phyloP scores from a whole-genome alignment of 37 sponge, comb jelly and placozoan species.

The Crambe crambe region DNA sequence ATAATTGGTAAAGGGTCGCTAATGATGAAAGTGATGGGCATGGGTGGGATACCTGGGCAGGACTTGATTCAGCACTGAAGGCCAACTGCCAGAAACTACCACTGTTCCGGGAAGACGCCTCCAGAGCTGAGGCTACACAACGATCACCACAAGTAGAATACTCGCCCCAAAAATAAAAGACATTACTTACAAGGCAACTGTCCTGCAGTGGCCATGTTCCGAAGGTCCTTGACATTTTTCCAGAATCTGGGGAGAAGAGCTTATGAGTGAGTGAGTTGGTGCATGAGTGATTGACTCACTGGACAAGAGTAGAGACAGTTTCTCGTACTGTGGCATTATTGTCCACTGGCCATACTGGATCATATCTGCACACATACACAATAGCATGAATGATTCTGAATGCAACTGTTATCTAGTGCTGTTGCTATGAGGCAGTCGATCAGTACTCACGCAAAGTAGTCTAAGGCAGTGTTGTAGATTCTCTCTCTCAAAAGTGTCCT shows the following conservation, averaged over 20 bases:
- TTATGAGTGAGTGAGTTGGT: too few relatives aligned
- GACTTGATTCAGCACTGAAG: slow-evolving; percentile 31
- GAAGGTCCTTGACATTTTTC: slow-evolving; percentile 55
- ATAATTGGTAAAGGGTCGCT: not conserved
- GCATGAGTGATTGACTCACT: slow-evolving; percentile 10
- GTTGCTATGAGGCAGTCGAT: not conserved
- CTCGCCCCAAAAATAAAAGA: not conserved
- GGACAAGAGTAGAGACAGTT: slow-evolving; percentile 9
- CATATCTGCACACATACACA: slow-evolving; percentile 14
- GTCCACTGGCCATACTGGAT: slow-evolving; percentile 23
- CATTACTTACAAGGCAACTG: slow-evolving; percentile 14
- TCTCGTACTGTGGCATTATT: slow-evolving; percentile 3
- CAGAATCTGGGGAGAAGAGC: slow-evolving; percentile 38
- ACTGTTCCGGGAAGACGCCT: slow-evolving; percentile 46
- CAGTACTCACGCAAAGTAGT: slow-evolving; percentile 71
- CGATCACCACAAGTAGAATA: not conserved
- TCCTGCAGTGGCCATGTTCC: slow-evolving; percentile 25
- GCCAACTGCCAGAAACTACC: slow-evolving; percentile 70
- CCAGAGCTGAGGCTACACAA: slow-evolving; percentile 12
- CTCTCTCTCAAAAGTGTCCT: slow-evolving; percentile 67
- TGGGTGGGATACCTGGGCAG: slow-evolving; percentile 35
- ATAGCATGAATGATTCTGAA: not conserved
- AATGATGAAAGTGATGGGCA: too few relatives aligned
- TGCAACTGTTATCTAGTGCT: not conserved
- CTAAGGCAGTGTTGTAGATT: slow-evolving; percentile 73